Conservation (phyloP, 2,888 invertebrate genomes). For the Monopis laevigella region DNA sequence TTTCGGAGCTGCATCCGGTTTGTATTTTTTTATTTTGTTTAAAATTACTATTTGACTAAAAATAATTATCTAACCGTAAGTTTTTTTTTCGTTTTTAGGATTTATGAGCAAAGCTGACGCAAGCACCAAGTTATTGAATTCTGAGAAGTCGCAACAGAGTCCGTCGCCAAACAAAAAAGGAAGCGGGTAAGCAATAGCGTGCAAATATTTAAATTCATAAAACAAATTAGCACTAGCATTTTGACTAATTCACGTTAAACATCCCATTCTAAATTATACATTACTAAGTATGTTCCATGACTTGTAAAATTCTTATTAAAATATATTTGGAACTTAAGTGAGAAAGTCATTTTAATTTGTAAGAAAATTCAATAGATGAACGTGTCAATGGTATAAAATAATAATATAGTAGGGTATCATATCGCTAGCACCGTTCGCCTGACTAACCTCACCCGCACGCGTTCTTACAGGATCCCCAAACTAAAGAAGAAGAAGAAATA, state of each 20-base stretch:
- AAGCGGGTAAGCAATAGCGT: conserved; percentile 44
- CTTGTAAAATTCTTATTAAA: too few species aligned
- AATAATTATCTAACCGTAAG: neutral
- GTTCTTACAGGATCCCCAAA: conserved; percentile 51
- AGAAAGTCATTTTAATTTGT: too few species aligned
- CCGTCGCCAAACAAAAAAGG: conserved; percentile 51
- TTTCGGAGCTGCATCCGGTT: conserved; percentile 46
- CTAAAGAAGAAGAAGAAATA: conserved; percentile 56
- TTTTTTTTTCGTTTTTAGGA: conserved; percentile 28
- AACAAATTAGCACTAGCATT: too few species aligned
- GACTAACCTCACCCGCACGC: conserved; percentile 32
- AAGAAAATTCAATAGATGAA: too few species aligned
- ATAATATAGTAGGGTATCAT: too few species aligned
- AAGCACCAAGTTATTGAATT: conserved; percentile 52
- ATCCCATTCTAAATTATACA: too few species aligned
- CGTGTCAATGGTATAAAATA: too few species aligned
- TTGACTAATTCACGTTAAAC: too few species aligned
- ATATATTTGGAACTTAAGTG: too few species aligned
- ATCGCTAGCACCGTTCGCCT: too few species aligned
- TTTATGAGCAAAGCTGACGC: conserved; percentile 49
- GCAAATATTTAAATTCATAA: neutral
- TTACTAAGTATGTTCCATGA: too few species aligned
- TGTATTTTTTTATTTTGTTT: neutral
- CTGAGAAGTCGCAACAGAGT: conserved; percentile 51
- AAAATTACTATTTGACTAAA: neutral